phyloP scores from a whole-genome alignment of 2,113 vertebrate species.

The Rhinichthys klamathensis region DNA sequence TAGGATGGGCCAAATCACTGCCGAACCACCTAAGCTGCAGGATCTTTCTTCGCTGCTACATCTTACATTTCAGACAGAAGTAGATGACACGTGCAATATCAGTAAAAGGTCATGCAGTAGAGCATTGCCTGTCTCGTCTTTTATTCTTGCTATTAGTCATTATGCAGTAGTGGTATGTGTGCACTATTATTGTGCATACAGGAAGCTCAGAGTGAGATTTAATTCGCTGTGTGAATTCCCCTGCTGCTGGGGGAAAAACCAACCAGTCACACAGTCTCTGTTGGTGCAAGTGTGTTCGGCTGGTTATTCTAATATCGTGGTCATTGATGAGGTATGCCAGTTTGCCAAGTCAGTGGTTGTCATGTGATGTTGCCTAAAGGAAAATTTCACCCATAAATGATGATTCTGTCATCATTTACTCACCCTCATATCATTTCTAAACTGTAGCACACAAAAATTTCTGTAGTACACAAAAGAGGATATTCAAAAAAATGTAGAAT shows the following conservation, averaged over 20 bases:
- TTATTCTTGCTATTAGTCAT: background rate
- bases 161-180: conserved; percentile 1
- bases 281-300: background rate
- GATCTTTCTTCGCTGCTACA: background rate
- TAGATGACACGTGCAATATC: background rate
- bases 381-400: background rate
- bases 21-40: background rate
- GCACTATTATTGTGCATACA: conserved; percentile 23
- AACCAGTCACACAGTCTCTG: background rate
- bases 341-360: background rate
- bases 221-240: conserved; percentile 36
- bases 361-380: conserved; percentile 7
- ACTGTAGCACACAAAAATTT: background rate
- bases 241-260: conserved; percentile 37
- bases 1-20: background rate
- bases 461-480: background rate
- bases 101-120: background rate
- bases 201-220: conserved; percentile 29
- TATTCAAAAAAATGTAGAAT: background rate
- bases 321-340: background rate
- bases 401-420: background rate
- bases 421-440: background rate
- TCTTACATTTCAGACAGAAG: background rate
- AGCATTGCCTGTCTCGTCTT: background rate
- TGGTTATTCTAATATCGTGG: background rate